phyloP scores from a whole-genome alignment of 2,113 vertebrate species.

The Collichthys lucidus region DNA sequence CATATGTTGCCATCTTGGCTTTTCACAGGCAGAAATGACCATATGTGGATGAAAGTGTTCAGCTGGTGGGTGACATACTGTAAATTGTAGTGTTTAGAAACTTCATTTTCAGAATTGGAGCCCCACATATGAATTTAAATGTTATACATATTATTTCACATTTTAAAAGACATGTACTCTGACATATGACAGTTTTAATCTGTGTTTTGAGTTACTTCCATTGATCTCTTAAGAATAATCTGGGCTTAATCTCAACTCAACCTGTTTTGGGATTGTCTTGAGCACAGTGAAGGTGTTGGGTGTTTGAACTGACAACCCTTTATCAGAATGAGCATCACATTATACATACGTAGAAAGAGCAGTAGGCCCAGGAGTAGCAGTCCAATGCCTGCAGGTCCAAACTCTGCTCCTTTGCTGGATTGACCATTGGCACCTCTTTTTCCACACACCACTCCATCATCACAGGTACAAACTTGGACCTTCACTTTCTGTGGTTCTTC shows the following conservation, averaged over 20 bases:
- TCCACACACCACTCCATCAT: slow-evolving; percentile 53
- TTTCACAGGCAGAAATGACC: background rate
- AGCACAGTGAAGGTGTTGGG: background rate
- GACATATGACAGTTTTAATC: no score
- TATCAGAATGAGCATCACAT: background rate
- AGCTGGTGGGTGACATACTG: no score
- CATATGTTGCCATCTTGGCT: no score
- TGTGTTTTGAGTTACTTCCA: background rate
- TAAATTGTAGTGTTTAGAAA: no score
- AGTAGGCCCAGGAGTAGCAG: slow-evolving; percentile 87
- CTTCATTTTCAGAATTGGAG: no score
- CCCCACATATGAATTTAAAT: no score
- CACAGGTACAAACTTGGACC: slow-evolving; percentile 79
- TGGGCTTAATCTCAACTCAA: background rate
- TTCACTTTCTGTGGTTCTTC: slow-evolving; percentile 72
- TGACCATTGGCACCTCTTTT: accelerated
- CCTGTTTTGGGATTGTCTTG: background rate
- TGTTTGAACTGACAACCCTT: background rate
- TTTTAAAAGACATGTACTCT: background rate
- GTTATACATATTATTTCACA: no score
- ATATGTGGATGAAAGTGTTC: no score
- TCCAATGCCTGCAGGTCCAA: slow-evolving; percentile 86
- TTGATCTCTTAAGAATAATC: background rate
- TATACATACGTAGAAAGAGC: slow-evolving; percentile 87
- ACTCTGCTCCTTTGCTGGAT: slow-evolving; percentile 12